A percentile compares a stretch with the other conserved stretches of the same genome.
Conservation (phyloP, 2,797 vertebrate species). For the Semotilus atromaculatus region DNA sequence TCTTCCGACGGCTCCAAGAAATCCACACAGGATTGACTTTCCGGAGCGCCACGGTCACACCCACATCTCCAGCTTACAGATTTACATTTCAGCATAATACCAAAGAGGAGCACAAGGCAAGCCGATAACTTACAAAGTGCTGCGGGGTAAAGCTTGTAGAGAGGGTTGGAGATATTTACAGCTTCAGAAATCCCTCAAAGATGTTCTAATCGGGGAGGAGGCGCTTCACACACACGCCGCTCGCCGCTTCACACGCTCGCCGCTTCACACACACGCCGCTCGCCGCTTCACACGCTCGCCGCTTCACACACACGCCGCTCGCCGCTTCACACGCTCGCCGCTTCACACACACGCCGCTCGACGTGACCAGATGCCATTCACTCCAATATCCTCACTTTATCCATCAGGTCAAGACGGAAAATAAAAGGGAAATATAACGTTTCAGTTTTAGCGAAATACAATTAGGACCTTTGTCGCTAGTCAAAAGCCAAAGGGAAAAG, state of each 20-base stretch:
- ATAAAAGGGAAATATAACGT: constrained; percentile 14
- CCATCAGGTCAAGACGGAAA: constrained; percentile 43
- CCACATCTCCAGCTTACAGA: constrained; percentile 83
- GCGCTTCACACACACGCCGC: constrained; percentile 79
- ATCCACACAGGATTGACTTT: constrained; percentile 75
- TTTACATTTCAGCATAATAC: constrained; percentile 88
- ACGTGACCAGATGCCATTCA: constrained; percentile 81
- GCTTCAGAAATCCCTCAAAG: constrained; percentile 83
- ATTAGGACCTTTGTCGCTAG: constrained; percentile 66
- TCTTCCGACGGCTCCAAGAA: constrained; percentile 18
- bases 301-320: too few species aligned
- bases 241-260: too few species aligned
- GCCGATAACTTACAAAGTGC: constrained; percentile 88
- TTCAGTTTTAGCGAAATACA: constrained; percentile 65
- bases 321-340: too few species aligned
- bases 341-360: constrained; percentile 52
- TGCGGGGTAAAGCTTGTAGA: constrained; percentile 84
- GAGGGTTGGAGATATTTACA: constrained; percentile 87
- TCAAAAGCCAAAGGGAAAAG: constrained; percentile 54
- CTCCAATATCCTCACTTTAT: constrained; percentile 79
- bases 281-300: too few species aligned
- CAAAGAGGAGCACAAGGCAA: constrained; percentile 84
- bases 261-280: constrained; percentile 45
- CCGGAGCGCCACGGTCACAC: constrained; percentile 79
- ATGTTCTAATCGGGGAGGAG: constrained; percentile 80